These are phyloP conservation scores for Salvelinus fontinalis DNA, from an alignment of 2,113 vertebrate genomes.

Conservation along the genomic window DNA sequence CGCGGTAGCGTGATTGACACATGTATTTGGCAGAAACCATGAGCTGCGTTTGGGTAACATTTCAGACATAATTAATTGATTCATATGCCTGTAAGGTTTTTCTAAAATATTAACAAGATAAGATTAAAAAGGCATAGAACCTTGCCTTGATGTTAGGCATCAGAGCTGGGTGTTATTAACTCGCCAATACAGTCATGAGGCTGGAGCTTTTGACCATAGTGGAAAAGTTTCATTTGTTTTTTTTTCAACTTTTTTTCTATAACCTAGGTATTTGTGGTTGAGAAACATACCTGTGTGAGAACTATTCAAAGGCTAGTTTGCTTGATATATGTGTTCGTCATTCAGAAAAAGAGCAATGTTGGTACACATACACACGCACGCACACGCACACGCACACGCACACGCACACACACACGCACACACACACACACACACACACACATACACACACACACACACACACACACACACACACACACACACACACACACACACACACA, in stretches of 20 bases:
- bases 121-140: constrained; percentile 53
- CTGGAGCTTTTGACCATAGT: too few species aligned
- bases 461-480: constrained; percentile 24
- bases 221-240: too few species aligned
- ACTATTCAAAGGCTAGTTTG: too few species aligned
- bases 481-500: too few species aligned
- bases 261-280: too few species aligned
- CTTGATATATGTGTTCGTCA: too few species aligned
- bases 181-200: not conserved
- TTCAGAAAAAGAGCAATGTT: too few species aligned
- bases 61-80: constrained; percentile 74
- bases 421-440: too few species aligned
- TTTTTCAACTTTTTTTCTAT: too few species aligned
- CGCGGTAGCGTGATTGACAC: constrained; percentile 60
- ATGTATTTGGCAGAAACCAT: constrained; percentile 59
- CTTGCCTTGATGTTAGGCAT: constrained; percentile 9
- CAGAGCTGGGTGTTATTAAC: constrained; percentile 29
- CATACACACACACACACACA: too few species aligned
- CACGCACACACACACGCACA: not conserved
- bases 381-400: constrained; percentile 14
- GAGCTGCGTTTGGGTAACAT: constrained; percentile 61
- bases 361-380: not conserved
- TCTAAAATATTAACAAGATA: constrained; percentile 72
- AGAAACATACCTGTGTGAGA: too few species aligned
- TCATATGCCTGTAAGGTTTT: constrained; percentile 70